phyloP scores from a whole-genome alignment of 2,888 invertebrate genomes.

The Pharmacophagus antenor region DNA sequence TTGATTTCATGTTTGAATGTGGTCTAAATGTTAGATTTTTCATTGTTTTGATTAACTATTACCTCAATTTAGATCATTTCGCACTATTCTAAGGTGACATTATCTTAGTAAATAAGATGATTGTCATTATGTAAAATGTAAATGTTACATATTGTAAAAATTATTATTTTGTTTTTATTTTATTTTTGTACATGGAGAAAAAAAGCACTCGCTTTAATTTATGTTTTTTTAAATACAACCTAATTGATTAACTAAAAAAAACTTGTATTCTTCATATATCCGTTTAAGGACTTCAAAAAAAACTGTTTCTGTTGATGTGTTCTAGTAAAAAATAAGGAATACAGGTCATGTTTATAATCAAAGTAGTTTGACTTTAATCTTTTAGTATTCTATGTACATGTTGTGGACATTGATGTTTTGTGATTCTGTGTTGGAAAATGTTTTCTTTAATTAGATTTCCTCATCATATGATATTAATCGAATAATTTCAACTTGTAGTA shows the following conservation, averaged over 20 bases:
- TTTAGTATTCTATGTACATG: too few species aligned
- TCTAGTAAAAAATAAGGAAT: conserved; percentile 12
- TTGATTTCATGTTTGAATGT: too few species aligned
- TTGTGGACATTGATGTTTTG: too few species aligned
- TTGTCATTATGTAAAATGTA: conserved; percentile 55
- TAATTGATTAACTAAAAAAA: conserved; percentile 33
- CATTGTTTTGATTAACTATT: too few species aligned
- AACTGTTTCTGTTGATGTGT: conserved; percentile 5
- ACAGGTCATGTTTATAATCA: conserved; percentile 24
- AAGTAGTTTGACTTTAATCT: not conserved
- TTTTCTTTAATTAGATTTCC: too few species aligned
- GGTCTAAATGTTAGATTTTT: too few species aligned
- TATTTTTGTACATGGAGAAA: conserved; percentile 70
- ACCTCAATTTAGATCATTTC: not conserved
- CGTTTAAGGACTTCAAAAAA: not conserved
- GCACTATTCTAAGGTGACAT: not conserved
- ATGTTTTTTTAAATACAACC: conserved; percentile 36
- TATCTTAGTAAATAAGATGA: conserved; percentile 43
- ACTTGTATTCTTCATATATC: conserved; percentile 13
- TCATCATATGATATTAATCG: too few species aligned
- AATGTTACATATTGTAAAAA: conserved; percentile 54
- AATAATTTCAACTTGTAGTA: too few species aligned
- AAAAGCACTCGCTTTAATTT: conserved; percentile 47
- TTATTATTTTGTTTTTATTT: conserved; percentile 62
- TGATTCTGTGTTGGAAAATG: too few species aligned